A percentile compares a stretch with the other conserved stretches of the same genome.
These are phyloP conservation scores for Agrenia bidenticulata DNA, from an alignment of 2,888 invertebrate species.

Conservation along the genomic window DNA sequence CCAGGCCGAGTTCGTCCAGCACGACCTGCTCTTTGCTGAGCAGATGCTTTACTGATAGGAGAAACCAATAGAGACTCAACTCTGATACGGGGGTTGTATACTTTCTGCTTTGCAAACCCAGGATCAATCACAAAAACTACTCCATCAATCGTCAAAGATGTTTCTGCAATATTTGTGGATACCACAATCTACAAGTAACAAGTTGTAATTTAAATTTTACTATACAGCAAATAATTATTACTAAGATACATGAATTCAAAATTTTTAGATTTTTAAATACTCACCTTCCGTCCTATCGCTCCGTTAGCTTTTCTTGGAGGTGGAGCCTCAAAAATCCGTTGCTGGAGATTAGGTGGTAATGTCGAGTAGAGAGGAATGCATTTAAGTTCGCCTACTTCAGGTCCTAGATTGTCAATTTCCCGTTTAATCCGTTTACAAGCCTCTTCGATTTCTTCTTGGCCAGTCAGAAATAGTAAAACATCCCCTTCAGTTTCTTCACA, in stretches of 20 bases:
- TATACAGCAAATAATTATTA: no score
- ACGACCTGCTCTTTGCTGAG: constrained; percentile 96
- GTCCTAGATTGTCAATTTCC: constrained; percentile 93
- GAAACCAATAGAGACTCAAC: constrained; percentile 97
- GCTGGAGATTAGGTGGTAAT: constrained; percentile 93
- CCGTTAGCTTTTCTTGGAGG: constrained; percentile 83
- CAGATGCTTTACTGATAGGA: constrained; percentile 97
- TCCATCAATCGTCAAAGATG: constrained; percentile 97
- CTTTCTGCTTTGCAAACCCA: constrained; percentile 98
- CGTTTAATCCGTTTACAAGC: constrained; percentile 96
- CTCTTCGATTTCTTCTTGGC: constrained; percentile 92
- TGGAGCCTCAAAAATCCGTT: constrained; percentile 94
- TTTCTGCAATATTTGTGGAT: constrained; percentile 99
- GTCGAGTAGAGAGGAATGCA: constrained; percentile 99
- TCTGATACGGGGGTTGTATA: constrained; percentile 83
- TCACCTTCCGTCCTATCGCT: constrained; percentile 78
- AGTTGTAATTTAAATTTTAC: background rate
- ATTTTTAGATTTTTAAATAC: constrained; percentile 9
- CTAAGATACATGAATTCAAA: no score
- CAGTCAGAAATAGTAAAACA: constrained; percentile 84
- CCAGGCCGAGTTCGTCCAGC: constrained; percentile 98
- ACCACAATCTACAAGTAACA: constrained; percentile 69
- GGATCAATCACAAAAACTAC: constrained; percentile 99
- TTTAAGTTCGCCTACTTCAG: constrained; percentile 94
- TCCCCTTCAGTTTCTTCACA: constrained; percentile 91